phyloP scores from a whole-genome alignment of 2,888 invertebrate genomes.

The Cheilosia grossa region DNA sequence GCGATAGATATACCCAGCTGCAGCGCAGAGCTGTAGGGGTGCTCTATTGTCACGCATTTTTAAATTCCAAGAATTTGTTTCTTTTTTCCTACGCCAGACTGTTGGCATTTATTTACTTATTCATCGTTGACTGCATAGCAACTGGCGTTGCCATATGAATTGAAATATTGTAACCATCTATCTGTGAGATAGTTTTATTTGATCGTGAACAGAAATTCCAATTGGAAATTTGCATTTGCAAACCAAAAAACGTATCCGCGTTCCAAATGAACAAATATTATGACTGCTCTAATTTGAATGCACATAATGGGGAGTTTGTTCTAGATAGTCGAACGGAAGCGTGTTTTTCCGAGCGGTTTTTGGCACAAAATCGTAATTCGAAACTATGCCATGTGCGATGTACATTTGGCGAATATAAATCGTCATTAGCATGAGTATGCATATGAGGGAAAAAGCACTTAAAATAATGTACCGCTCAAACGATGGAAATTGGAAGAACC shows the following conservation, averaged over 20 bases:
- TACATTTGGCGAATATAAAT: conserved; percentile 1
- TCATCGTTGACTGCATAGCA: conserved; percentile 28
- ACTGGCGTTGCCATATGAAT: conserved; percentile 25
- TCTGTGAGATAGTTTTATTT: conserved; percentile 44
- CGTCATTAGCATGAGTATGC: neutral
- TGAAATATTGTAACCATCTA: conserved; percentile 7
- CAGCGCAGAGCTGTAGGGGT: conserved; percentile 20
- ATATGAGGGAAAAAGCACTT: conserved; percentile 4
- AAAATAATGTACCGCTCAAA: neutral
- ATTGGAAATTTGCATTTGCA: conserved; percentile 45
- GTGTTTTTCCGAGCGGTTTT: neutral
- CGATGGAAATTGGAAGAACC: neutral
- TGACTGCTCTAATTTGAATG: conserved; percentile 45
- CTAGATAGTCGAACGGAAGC: conserved; percentile 22
- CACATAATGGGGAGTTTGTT: conserved; percentile 24
- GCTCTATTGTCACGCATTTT: conserved; percentile 56
- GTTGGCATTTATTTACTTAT: conserved; percentile 6
- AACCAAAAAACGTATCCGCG: conserved; percentile 36
- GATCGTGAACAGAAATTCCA: conserved; percentile 42
- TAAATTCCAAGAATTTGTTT: conserved; percentile 45
- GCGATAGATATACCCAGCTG: neutral
- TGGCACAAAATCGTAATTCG: conserved; percentile 8
- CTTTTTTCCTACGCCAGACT: conserved; percentile 1
- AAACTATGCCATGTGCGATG: neutral
- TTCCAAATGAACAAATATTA: conserved; percentile 55